Conservation (phyloP, 2,113 vertebrate species). For the Microcebus griseorufus region DNA sequence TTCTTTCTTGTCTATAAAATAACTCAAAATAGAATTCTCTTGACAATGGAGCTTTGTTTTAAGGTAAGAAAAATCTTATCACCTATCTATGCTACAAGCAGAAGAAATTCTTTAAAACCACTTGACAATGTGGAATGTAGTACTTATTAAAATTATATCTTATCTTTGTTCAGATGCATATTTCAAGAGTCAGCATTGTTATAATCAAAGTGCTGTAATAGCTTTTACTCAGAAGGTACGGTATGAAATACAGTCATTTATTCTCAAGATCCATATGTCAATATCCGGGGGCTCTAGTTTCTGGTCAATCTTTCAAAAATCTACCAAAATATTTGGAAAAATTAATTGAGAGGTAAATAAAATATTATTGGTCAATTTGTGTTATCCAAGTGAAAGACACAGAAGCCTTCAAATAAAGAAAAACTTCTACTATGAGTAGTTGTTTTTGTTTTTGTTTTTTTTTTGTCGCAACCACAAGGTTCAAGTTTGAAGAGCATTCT, state of each 20-base stretch:
- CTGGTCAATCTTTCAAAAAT: conserved; percentile 1
- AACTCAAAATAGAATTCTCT: conserved; percentile 22
- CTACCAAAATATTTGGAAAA: neutral
- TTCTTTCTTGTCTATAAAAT: conserved; percentile 6
- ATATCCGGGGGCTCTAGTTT: neutral
- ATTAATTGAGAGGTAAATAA: neutral
- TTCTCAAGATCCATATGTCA: neutral
- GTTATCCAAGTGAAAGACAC: neutral
- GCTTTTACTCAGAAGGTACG: neutral
- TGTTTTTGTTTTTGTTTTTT: neutral
- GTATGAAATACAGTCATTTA: neutral
- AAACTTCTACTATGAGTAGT: neutral
- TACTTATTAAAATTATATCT: neutral
- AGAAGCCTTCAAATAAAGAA: neutral
- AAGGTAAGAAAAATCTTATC: conserved; percentile 19
- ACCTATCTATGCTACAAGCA: neutral
- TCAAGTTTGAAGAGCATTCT: neutral
- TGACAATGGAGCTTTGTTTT: conserved; percentile 34
- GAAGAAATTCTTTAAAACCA: neutral
- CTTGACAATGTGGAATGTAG: neutral
- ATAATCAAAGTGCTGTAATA: neutral
- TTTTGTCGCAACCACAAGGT: neutral
- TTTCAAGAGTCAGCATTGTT: neutral
- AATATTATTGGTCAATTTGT: neutral
- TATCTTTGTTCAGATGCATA: neutral